Evolutionary conservation across 2,113 vertebrate species (phyloP), one percentile per base, ranked within the genome.

Genomic region (Mugil cephalus): DNA sequence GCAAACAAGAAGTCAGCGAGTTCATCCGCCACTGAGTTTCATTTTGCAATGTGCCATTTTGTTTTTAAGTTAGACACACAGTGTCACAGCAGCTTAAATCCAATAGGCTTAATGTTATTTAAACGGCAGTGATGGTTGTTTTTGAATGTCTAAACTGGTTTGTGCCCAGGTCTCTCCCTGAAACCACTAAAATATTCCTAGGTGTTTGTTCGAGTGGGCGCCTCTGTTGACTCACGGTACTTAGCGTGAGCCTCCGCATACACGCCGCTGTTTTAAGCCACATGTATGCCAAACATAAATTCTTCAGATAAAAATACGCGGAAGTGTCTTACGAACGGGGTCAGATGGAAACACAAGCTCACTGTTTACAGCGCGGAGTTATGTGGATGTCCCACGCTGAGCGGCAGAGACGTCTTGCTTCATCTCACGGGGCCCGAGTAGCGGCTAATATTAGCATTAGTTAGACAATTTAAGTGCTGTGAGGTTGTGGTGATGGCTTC

Each of bases 141-240:
- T 30, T 30, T 30, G 24, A 30, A 30, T 30, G 24, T 30, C 24
- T 5, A 5, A 30, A 30, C 24, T 5, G 24, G 24, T 67, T 62
- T 48, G 45, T 78, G 63, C 40, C 17, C 54, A 45, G 19, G 34
- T 18, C 9, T 30, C 36, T 13, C 30, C 39, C 10, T 19, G 34
- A 43, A 64, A 30, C 24, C 24, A 5, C 24, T 65, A 10, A 69
- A 42, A 39, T 45, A 24, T 50, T 19, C 46, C 59, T 65, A 1
- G 19, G 30, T 58, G 56, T 76, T 59, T 77, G 67, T 82, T 60
- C 62, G 68, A 71, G 55, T 18, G 63, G 60, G 38, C 10, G 64
- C 55, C 19, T 58, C 35, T 71, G 69, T 78, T 75, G 62, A 76
- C 50, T 60, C 34, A 19, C 9, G 43, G 12, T 34, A 42, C 68